These are phyloP conservation scores for Neosalanx taihuensis DNA, from an alignment of 2,797 vertebrate species.

Conservation along the genomic window DNA sequence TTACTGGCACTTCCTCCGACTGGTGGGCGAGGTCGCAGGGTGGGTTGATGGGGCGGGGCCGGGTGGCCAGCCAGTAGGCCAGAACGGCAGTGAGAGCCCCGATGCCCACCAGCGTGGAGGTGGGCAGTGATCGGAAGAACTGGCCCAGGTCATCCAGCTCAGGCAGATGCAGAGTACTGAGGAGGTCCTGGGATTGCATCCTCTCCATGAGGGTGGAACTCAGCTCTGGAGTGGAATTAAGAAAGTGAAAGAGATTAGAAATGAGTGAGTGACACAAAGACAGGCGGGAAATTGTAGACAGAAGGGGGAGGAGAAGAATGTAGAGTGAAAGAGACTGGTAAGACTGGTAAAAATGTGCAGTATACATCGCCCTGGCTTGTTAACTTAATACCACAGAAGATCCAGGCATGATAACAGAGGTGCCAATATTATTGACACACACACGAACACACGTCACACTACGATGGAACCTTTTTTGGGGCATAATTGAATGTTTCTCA, in stretches of 20 bases:
- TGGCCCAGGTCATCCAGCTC: slow-evolving; percentile 87
- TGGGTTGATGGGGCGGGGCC: slow-evolving; percentile 84
- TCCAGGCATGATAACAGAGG: too few relatives aligned
- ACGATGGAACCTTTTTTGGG: too few relatives aligned
- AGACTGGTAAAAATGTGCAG: background rate
- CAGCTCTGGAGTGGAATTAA: slow-evolving; percentile 74
- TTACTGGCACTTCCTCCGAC: slow-evolving; percentile 83
- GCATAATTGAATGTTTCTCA: slow-evolving; percentile 29
- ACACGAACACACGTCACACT: too few relatives aligned
- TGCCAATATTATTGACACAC: too few relatives aligned
- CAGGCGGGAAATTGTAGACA: background rate
- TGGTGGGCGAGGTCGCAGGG: slow-evolving; percentile 89
- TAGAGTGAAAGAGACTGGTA: slow-evolving; percentile 7
- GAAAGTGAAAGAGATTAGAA: background rate
- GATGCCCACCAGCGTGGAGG: slow-evolving; percentile 86
- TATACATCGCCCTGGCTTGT: background rate
- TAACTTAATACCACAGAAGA: too few relatives aligned
- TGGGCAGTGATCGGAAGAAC: slow-evolving; percentile 84
- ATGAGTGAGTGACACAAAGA: too few relatives aligned
- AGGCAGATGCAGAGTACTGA: slow-evolving; percentile 82
- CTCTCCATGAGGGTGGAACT: slow-evolving; percentile 88
- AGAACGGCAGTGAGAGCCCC: slow-evolving; percentile 86
- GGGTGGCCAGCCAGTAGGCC: slow-evolving; percentile 90
- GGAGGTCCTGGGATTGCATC: slow-evolving; percentile 93
- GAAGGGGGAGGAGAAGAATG: background rate